Evolutionary conservation across 2,113 vertebrate genomes (phyloP).

Genomic region (Laticauda colubrina): DNA sequence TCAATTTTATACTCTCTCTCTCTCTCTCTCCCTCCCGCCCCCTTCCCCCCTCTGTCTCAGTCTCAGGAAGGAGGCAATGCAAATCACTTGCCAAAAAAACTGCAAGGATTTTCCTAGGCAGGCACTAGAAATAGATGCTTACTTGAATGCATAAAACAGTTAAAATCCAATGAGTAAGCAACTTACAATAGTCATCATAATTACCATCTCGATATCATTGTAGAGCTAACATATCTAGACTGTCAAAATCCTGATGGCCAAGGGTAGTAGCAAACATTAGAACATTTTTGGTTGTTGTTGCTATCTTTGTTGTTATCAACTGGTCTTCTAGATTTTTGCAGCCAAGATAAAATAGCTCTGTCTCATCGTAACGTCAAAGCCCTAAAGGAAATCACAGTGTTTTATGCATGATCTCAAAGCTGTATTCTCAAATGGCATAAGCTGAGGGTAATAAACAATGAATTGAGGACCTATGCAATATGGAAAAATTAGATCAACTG

Average conservation of each 20-base stretch:
- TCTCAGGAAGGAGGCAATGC: background rate
- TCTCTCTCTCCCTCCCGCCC: no score
- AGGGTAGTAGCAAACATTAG: background rate
- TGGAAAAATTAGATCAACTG: background rate
- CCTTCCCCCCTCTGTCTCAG: no score
- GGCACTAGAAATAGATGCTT: background rate
- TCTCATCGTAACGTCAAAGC: background rate
- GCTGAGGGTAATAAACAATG: background rate
- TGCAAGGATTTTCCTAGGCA: background rate
- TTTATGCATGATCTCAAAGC: background rate
- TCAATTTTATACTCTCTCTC: background rate
- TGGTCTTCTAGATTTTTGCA: background rate
- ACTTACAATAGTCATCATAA: background rate
- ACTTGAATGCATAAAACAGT: background rate
- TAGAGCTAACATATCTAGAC: background rate
- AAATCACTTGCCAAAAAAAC: background rate
- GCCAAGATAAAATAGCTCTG: background rate
- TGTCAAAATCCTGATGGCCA: background rate
- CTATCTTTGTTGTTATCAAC: background rate
- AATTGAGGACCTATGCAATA: background rate
- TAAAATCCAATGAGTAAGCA: background rate
- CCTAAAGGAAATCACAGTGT: background rate
- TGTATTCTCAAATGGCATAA: background rate
- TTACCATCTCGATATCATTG: background rate
- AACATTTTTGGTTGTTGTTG: background rate